Percentiles rank a stretch among this genome's conserved stretches.
Evolutionary conservation across 2,113 vertebrate genomes (phyloP).

Genomic region (Cygnus buccinator): DNA sequence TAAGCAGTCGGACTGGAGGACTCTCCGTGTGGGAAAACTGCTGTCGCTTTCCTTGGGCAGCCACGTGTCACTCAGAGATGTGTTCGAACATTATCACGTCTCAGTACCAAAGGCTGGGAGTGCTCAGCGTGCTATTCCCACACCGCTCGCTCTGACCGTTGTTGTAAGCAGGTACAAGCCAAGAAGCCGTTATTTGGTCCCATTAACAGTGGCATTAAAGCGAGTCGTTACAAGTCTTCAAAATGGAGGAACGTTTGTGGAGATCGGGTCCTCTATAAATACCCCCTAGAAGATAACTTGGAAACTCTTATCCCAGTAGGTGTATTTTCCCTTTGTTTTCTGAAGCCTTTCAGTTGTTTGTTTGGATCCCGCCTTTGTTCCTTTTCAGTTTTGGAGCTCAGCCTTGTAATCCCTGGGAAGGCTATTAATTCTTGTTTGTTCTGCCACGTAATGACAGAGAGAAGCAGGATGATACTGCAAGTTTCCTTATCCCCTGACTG

Average conservation of each 20-base stretch:
- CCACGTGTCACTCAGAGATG: rapidly evolving
- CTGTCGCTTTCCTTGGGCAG: not conserved
- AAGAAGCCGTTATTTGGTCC: not conserved
- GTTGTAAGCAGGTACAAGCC: not conserved
- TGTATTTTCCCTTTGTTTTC: not conserved
- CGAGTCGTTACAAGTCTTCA: not conserved
- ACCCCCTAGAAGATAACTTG: not conserved
- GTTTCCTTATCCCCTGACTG: not conserved
- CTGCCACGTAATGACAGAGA: not conserved
- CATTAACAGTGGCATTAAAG: not conserved
- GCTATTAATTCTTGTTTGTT: not conserved
- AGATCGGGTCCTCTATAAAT: not conserved
- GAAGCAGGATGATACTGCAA: constrained; percentile 28
- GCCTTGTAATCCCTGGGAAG: not conserved
- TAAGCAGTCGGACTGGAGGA: not conserved
- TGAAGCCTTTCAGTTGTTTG: not conserved
- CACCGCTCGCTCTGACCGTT: not conserved
- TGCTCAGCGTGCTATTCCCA: not conserved
- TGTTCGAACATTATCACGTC: not conserved
- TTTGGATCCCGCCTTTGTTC: not conserved
- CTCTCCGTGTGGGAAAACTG: not conserved
- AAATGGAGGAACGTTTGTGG: not conserved
- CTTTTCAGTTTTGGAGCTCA: not conserved
- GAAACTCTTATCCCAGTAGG: not conserved
- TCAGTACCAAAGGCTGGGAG: not conserved